These are phyloP conservation scores for Sturnira hondurensis DNA, from an alignment of 2,113 vertebrate genomes.

Conservation along the genomic window DNA sequence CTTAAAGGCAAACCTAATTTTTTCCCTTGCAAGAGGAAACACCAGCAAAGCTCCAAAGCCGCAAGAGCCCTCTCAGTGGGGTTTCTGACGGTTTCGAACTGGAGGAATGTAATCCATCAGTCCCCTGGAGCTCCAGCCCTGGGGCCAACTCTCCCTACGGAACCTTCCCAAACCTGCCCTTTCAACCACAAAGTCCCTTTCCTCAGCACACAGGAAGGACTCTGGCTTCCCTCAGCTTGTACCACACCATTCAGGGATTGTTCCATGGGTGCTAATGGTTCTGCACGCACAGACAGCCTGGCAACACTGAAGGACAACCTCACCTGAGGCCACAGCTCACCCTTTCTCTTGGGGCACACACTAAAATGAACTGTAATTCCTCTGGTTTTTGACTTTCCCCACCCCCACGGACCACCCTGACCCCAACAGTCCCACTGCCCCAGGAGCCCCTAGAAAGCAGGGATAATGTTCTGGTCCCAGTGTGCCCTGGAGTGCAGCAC, in stretches of 20 bases:
- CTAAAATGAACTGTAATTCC: background rate
- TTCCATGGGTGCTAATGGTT: background rate
- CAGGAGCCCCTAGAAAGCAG: background rate
- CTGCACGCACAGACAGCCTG: background rate
- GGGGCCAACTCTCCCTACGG: background rate
- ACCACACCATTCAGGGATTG: fast-evolving
- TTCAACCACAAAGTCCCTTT: background rate
- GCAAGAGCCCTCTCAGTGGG: background rate
- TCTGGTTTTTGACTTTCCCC: background rate
- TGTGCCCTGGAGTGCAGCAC: background rate
- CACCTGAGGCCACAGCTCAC: background rate
- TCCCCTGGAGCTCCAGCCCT: background rate
- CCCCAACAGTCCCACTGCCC: background rate
- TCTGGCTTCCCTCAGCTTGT: background rate
- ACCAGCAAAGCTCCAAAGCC: background rate
- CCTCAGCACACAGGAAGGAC: background rate
- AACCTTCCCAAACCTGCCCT: background rate
- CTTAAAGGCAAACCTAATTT: background rate
- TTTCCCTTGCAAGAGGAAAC: background rate
- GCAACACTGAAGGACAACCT: background rate
- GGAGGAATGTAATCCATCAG: background rate
- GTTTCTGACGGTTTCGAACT: background rate
- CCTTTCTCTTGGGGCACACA: background rate
- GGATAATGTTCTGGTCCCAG: background rate
- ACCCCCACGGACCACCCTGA: too few species aligned